Evolutionary conservation across 2,888 invertebrate species (phyloP).

Genomic region (Andrena fulva): DNA sequence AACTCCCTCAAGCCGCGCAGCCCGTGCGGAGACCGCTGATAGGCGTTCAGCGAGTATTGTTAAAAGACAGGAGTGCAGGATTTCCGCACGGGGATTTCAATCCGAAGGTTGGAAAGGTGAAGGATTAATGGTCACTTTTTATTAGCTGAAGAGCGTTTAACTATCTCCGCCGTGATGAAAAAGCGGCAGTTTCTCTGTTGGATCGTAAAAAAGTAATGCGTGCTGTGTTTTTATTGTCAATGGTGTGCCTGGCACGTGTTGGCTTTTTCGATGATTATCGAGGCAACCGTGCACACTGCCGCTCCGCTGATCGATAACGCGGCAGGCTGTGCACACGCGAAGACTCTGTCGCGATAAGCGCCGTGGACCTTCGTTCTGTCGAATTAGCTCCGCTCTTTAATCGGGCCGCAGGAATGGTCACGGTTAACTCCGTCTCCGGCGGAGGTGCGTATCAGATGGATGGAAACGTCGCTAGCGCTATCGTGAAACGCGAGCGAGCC

Average conservation of each 20-base stretch:
- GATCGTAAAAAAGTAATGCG: background rate
- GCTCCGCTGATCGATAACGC: background rate
- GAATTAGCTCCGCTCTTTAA: background rate
- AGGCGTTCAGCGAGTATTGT: too few species aligned
- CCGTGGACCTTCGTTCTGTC: background rate
- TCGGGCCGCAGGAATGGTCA: background rate
- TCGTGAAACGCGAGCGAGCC: too few species aligned
- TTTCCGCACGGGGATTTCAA: too few species aligned
- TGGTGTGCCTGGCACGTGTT: constrained; percentile 6
- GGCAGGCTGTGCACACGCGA: background rate
- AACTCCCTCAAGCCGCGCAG: too few species aligned
- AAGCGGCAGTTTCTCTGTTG: background rate
- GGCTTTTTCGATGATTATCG: constrained; percentile 3
- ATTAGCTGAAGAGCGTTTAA: background rate
- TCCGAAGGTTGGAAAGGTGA: too few species aligned
- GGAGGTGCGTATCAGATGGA: background rate
- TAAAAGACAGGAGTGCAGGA: too few species aligned
- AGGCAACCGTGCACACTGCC: background rate
- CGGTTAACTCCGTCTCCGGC: background rate
- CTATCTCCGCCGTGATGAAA: background rate
- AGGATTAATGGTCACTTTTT: too few species aligned
- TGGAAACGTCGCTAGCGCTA: background rate
- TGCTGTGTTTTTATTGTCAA: background rate
- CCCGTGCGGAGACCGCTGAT: too few species aligned
- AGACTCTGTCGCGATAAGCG: background rate